A percentile compares a stretch with the other conserved stretches of the same genome.
phyloP scores from a whole-genome alignment of 2,113 vertebrate genomes.

The Pampusana beccarii region DNA sequence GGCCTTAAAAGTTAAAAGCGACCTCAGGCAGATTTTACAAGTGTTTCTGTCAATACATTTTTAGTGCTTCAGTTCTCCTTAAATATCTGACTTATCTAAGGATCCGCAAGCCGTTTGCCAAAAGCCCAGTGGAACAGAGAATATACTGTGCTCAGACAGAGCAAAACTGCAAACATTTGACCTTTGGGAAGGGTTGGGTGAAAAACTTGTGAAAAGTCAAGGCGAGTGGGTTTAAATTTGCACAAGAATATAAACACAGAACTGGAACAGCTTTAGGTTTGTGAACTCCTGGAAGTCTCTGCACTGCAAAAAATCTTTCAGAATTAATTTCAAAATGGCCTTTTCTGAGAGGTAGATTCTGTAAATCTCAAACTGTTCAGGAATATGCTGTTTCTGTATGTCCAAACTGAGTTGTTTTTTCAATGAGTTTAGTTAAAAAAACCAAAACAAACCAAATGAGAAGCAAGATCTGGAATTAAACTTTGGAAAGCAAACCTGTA shows the following conservation, averaged over 20 bases:
- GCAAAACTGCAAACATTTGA: not conserved
- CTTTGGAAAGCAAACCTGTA: not conserved
- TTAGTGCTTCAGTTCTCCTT: not conserved
- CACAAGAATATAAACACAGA: not conserved
- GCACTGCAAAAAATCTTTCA: not conserved
- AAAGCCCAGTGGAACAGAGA: not conserved
- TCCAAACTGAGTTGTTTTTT: not conserved
- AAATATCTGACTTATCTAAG: not conserved
- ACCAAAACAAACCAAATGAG: not conserved
- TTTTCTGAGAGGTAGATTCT: not conserved
- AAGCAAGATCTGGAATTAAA: not conserved
- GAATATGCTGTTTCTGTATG: not conserved
- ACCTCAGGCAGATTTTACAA: not conserved
- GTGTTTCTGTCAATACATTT: fast-evolving
- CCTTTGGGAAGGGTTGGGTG: not conserved
- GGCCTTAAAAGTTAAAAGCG: too few relatives aligned
- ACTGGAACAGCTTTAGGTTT: fast-evolving
- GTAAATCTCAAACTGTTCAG: not conserved
- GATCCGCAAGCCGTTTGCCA: not conserved
- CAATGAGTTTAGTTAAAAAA: not conserved
- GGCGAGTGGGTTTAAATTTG: not conserved
- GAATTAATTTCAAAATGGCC: not conserved
- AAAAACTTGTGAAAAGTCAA: not conserved
- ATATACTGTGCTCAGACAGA: fast-evolving
- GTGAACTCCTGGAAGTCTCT: not conserved